Base-by-base conservation (phyloP, 2,888 invertebrate species). In the Nomada ferruginata region DNA sequence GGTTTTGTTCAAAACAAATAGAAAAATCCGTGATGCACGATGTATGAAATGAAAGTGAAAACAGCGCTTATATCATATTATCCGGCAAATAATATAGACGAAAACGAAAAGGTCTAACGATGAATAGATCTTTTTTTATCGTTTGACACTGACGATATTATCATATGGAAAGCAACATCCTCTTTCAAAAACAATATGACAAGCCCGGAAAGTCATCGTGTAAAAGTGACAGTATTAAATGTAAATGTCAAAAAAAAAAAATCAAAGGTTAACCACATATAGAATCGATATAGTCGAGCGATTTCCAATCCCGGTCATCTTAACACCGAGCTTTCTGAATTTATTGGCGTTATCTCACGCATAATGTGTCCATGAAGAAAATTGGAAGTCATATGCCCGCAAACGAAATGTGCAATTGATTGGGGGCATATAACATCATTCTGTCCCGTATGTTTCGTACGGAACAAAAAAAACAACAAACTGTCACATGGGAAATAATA, bases 341-440 rank as follows among this genome's bases (percentile, higher is more conserved):
- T 29, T 36, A 63, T 69, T 74, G n/a, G 20, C 36, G 64, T 42
- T 60, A 13, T 57, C 65, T 36, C 47, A 70, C 61, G 44, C 52
- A 75, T 64, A 47, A 55, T 65, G 23, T 53, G 68, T 59, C 71
- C 13, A 26, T 55, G 68, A 64, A 64, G 18, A 47, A 69, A 26
- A 75, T 83, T 72, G 78, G 75, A 84, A 84, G 81, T 85, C 84
- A 73, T 85, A 75, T 84, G 78, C 78, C 72, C 18, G 26, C 13
- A 36, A 73, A 23, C 73, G 53, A 60, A 70, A 73, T 65, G 68
- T 26, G 68, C 47, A 73, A 66, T 26, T 61, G 55, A 50, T 11
- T n/a, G 50, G 68, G 13, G 18, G 60, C n/a, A 10, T 26, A 44
- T 18, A 70, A 47, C n/a, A 55, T 72, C 42, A 36, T 55, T 66